phyloP scores from a whole-genome alignment of 2,797 vertebrate genomes.

The Neosilurus mollespiculum region DNA sequence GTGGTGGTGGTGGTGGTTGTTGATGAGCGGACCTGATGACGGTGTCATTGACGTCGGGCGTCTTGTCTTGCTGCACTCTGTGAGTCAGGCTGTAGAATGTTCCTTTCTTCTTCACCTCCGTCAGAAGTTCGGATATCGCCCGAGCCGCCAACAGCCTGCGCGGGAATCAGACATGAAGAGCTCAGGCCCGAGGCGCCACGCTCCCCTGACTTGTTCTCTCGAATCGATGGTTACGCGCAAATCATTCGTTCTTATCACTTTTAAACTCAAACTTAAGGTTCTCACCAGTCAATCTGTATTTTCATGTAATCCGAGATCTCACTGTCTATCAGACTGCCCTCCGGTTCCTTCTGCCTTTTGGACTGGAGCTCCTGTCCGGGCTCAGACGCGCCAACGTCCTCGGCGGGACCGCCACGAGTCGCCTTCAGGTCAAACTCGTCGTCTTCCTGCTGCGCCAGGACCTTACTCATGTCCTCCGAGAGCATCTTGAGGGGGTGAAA shows the following conservation, averaged over 20 bases:
- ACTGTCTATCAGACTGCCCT: conserved; percentile 24
- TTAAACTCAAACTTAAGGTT: no score
- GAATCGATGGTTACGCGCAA: no score
- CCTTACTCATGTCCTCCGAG: conserved; percentile 4
- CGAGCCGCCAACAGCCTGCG: conserved; percentile 76
- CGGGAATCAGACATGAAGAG: not conserved
- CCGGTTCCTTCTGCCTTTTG: conserved; percentile 33
- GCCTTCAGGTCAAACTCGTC: conserved; percentile 31
- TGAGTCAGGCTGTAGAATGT: conserved; percentile 73
- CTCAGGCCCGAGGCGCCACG: no score
- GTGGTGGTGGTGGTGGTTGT: no score
- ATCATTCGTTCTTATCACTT: no score
- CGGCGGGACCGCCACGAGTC: not conserved
- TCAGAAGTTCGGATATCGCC: conserved; percentile 64
- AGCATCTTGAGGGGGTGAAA: not conserved
- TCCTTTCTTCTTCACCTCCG: conserved; percentile 72
- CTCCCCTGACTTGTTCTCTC: no score
- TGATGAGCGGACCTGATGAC: conserved; percentile 70
- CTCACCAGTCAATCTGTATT: conserved; percentile 52
- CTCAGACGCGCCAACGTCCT: conserved; percentile 13
- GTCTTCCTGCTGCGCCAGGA: conserved; percentile 39
- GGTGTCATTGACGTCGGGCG: conserved; percentile 65
- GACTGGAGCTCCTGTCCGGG: conserved; percentile 26
- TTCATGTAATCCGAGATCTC: conserved; percentile 38
- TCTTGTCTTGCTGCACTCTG: conserved; percentile 68